A percentile compares a stretch with the other conserved stretches of the same genome.
Conservation (phyloP, 2,797 vertebrate genomes). For the Pipistrellus pipistrellus region DNA sequence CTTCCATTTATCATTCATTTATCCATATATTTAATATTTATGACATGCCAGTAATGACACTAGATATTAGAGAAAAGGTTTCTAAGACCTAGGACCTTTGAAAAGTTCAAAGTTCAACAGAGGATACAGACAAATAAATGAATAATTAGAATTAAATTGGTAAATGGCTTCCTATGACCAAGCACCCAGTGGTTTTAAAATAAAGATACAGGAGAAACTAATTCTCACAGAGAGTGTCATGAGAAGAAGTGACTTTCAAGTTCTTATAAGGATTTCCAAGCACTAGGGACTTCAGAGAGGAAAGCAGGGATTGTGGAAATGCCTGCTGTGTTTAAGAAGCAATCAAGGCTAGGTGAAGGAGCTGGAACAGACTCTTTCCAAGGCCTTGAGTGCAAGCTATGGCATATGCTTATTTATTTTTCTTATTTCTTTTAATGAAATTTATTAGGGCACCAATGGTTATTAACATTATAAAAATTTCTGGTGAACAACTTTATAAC, state of each 20-base stretch:
- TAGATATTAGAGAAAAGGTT: background rate
- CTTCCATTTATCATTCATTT: background rate
- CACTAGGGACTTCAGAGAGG: constrained; percentile 1
- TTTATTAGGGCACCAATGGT: background rate
- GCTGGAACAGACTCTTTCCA: background rate
- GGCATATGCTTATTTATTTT: background rate
- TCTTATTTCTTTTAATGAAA: background rate
- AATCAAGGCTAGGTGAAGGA: background rate
- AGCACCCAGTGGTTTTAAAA: constrained; percentile 37
- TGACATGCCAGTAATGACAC: background rate
- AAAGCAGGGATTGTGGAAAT: background rate
- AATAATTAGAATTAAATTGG: constrained; percentile 25
- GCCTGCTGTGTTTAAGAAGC: background rate
- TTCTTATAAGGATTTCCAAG: background rate
- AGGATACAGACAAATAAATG: background rate
- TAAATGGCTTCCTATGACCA: background rate
- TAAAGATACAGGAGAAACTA: background rate
- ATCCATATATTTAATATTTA: background rate
- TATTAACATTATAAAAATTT: background rate
- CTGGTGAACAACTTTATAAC: background rate
- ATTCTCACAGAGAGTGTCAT: background rate
- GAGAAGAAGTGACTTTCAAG: constrained; percentile 21
- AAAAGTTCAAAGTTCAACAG: constrained; percentile 32
- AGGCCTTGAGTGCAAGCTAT: background rate
- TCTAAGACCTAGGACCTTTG: background rate